Evolutionary conservation across 92 coral and sea anemone species (phyloP).

Genomic region (Actinernus sp.): DNA sequence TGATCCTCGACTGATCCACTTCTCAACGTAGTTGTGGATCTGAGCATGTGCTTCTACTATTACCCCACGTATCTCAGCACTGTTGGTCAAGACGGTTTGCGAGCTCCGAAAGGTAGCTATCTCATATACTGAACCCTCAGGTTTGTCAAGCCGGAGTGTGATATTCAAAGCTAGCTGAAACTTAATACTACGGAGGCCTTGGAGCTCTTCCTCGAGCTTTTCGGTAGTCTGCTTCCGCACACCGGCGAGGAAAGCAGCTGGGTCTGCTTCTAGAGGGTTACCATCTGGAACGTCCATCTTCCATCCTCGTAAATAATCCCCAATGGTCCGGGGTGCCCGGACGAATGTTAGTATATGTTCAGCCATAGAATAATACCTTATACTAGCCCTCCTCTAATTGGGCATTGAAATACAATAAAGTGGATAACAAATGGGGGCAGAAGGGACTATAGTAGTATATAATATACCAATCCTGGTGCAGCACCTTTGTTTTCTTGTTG

Average conservation of each 20-base stretch:
- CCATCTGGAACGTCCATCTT: not conserved
- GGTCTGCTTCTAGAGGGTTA: not conserved
- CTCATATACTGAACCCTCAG: not conserved
- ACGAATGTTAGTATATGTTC: too few relatives aligned
- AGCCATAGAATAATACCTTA: too few relatives aligned
- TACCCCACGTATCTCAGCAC: not conserved
- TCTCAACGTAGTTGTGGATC: not conserved
- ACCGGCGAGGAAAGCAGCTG: not conserved
- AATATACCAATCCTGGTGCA: too few relatives aligned
- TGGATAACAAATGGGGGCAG: too few relatives aligned
- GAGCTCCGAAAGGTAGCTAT: not conserved
- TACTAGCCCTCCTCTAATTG: too few relatives aligned
- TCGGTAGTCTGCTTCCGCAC: not conserved
- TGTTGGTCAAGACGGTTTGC: not conserved
- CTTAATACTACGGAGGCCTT: not conserved
- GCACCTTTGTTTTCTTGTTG: too few relatives aligned
- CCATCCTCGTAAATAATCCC: not conserved
- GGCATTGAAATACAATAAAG: too few relatives aligned
- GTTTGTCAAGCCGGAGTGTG: not conserved
- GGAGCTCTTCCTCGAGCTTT: not conserved
- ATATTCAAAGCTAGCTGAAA: not conserved
- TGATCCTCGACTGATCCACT: not conserved
- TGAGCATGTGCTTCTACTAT: too few relatives aligned
- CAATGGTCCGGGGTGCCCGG: too few relatives aligned
- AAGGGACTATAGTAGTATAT: too few relatives aligned